Evolutionary conservation across 2,113 vertebrate species (phyloP).

Genomic region (Drymodes brunneopygia): DNA sequence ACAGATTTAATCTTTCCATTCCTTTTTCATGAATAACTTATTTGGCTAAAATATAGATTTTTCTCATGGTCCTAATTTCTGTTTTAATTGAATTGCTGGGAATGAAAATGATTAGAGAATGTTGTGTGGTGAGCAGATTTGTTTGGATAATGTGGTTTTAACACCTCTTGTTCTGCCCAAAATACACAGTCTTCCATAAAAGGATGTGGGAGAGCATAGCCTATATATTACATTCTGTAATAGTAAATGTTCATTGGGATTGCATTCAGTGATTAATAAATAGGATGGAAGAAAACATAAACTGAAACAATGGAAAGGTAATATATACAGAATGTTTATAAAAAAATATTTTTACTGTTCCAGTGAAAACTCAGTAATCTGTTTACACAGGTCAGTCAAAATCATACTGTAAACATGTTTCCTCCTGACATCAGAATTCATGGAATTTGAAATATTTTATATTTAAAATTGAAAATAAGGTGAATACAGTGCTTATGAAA

Average conservation of each 20-base stretch:
- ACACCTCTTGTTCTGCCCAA: slow-evolving; percentile 15
- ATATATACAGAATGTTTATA: not conserved
- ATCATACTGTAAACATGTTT: not conserved
- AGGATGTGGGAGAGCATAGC: not conserved
- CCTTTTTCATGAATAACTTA: not conserved
- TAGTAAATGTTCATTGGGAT: not conserved
- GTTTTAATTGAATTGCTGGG: slow-evolving; percentile 37
- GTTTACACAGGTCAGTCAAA: not conserved
- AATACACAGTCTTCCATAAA: slow-evolving; percentile 40
- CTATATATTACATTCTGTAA: not conserved
- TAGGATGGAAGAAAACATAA: not conserved
- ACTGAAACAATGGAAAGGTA: not conserved
- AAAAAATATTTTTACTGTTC: not conserved
- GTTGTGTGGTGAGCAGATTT: slow-evolving; percentile 35
- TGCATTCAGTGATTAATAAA: not conserved
- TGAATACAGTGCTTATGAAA: not conserved
- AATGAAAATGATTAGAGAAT: slow-evolving; percentile 52
- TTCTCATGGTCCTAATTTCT: slow-evolving; percentile 9
- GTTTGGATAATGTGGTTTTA: slow-evolving; percentile 51
- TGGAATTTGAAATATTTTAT: not conserved
- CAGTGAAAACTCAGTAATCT: not conserved
- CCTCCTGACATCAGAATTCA: not conserved
- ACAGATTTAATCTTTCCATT: slow-evolving; percentile 32
- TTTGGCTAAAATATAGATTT: slow-evolving; percentile 35
- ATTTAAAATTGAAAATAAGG: not conserved